Conservation (phyloP, 2,797 vertebrate genomes). For the Neomorphus geoffroyi region DNA sequence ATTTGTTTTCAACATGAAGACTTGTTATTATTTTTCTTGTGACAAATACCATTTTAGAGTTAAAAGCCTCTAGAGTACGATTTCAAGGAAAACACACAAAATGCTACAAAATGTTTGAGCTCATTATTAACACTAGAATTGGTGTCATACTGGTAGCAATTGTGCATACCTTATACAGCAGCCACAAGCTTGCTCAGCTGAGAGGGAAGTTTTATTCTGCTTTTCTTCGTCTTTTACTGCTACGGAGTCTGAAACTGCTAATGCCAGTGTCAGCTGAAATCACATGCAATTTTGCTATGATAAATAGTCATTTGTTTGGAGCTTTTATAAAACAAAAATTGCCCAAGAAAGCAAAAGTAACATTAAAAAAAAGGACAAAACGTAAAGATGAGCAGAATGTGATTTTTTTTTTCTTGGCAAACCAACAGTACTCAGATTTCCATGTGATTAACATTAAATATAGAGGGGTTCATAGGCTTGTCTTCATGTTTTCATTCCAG, state of each 20-base stretch:
- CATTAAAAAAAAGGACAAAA: neutral
- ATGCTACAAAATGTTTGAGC: neutral
- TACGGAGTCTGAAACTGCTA: neutral
- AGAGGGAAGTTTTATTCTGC: neutral
- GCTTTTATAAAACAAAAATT: neutral
- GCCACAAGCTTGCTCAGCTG: neutral
- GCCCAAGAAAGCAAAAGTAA: neutral
- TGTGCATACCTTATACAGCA: neutral
- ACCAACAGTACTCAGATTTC: neutral
- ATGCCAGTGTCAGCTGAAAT: neutral
- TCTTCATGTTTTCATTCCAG: neutral
- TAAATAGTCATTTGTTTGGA: neutral
- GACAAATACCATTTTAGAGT: neutral
- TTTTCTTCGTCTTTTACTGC: neutral
- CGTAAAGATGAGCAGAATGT: neutral
- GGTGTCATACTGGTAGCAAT: neutral
- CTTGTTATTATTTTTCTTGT: neutral
- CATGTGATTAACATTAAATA: neutral
- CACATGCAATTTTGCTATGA: rapidly evolving
- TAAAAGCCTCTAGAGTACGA: neutral
- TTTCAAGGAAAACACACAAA: neutral
- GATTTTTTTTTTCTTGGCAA: neutral
- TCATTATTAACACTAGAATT: neutral
- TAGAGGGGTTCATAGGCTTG: neutral
- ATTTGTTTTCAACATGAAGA: neutral